Percentiles rank a stretch among this genome's conserved stretches.
These are phyloP conservation scores for Heliothis peltigera DNA, from an alignment of 2,888 invertebrate genomes.

Conservation along the genomic window DNA sequence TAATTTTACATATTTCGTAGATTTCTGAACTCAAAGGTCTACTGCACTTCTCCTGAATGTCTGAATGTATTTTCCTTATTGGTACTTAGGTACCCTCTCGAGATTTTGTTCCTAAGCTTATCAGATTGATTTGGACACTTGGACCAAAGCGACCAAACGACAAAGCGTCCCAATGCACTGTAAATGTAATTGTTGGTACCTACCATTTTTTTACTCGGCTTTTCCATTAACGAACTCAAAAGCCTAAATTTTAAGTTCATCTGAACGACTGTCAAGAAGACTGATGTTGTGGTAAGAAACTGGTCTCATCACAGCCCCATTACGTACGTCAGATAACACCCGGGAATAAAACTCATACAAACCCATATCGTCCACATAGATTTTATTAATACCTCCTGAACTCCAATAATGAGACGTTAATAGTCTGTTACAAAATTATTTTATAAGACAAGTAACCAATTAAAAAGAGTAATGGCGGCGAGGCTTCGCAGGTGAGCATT, in stretches of 20 bases:
- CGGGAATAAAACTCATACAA: slow-evolving; percentile 33
- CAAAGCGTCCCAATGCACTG: too few relatives aligned
- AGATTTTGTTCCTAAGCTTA: too few relatives aligned
- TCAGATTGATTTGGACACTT: too few relatives aligned
- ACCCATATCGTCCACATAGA: slow-evolving; percentile 34
- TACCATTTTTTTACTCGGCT: too few relatives aligned
- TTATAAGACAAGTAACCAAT: slow-evolving; percentile 66
- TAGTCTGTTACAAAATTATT: slow-evolving; percentile 59
- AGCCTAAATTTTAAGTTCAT: not conserved
- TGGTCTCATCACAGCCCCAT: not conserved
- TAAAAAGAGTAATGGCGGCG: slow-evolving; percentile 71
- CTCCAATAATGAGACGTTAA: slow-evolving; percentile 58
- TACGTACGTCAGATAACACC: slow-evolving; percentile 8
- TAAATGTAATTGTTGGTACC: too few relatives aligned
- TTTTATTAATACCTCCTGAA: slow-evolving; percentile 41
- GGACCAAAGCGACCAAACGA: too few relatives aligned
- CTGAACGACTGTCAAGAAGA: not conserved
- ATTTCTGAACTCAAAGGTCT: too few relatives aligned
- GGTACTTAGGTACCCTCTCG: too few relatives aligned
- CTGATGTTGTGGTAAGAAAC: not conserved
- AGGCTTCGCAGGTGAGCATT: slow-evolving; percentile 70
- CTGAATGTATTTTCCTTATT: too few relatives aligned
- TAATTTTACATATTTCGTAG: too few relatives aligned
- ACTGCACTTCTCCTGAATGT: too few relatives aligned
- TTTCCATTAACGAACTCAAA: too few relatives aligned